Evolutionary conservation across 1,140 invertebrate genomes (phyloP).

Genomic region (Atta colombica): DNA sequence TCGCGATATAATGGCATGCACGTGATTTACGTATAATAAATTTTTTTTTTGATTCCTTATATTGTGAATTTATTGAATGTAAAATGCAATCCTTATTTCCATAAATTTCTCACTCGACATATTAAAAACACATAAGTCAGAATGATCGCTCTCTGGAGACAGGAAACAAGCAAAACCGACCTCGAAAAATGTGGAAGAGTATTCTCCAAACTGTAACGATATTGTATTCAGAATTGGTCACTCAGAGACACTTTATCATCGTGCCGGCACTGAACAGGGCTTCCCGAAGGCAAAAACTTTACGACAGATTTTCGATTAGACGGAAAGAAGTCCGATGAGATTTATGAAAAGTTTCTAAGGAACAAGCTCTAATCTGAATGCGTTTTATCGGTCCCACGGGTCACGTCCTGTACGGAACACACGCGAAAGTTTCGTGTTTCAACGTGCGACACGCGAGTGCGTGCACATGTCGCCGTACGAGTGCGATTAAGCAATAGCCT

Average conservation of each 20-base stretch:
- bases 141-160: slow-evolving; percentile 36
- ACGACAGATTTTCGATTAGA: slow-evolving; percentile 68
- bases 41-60: background rate
- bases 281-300: slow-evolving; percentile 48
- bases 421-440: slow-evolving; percentile 34
- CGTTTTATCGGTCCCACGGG: slow-evolving; percentile 69
- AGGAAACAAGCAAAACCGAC: background rate
- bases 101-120: slow-evolving; percentile 18
- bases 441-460: slow-evolving; percentile 44
- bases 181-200: background rate
- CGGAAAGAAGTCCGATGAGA: slow-evolving; percentile 52
- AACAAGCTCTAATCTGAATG: slow-evolving; percentile 61
- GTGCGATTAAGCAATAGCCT: background rate
- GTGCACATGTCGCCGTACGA: slow-evolving; percentile 28
- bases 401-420: slow-evolving; percentile 20
- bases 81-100: background rate
- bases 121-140: slow-evolving; percentile 50
- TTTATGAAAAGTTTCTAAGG: slow-evolving; percentile 59
- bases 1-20: background rate
- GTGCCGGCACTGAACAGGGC: background rate
- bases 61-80: background rate
- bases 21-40: background rate
- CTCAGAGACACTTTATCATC: slow-evolving; percentile 64
- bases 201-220: slow-evolving; percentile 36
- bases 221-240: slow-evolving; percentile 52